Conservation (phyloP, 30 jellyfish, hydroid and myxozoan genomes). For the Aurelia sp. region DNA sequence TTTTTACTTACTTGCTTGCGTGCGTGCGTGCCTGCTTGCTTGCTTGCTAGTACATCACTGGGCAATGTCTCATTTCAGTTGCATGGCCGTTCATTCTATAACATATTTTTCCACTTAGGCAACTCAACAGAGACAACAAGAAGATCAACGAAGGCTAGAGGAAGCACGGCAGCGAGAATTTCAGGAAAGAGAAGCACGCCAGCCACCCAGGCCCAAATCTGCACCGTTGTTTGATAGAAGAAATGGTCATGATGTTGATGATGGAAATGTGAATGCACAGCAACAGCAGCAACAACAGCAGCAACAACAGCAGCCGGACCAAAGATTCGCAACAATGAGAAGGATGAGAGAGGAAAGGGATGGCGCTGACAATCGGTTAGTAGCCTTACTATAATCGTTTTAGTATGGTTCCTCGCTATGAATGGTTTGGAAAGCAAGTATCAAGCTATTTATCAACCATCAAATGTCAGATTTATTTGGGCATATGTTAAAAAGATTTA, state of each 20-base stretch:
- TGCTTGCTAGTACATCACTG: no score
- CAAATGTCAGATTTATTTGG: no score
- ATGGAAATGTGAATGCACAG: background rate
- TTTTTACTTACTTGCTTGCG: no score
- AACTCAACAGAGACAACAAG: constrained; percentile 38
- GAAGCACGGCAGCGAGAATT: constrained; percentile 73
- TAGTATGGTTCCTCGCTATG: no score
- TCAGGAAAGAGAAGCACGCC: constrained; percentile 77
- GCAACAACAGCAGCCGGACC: constrained; percentile 3
- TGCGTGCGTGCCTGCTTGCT: no score
- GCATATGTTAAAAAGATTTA: no score
- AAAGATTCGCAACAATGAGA: constrained; percentile 24
- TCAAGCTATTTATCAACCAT: no score
- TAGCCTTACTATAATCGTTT: no score
- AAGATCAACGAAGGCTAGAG: constrained; percentile 67
- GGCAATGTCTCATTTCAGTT: no score
- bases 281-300: no score
- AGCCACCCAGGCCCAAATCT: constrained; percentile 93
- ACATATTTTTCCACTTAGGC: background rate
- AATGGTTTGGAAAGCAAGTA: no score
- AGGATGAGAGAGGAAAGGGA: constrained; percentile 5
- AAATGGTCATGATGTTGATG: constrained; percentile 9
- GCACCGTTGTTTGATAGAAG: constrained; percentile 84
- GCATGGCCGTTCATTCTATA: no score
- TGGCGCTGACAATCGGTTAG: constrained; percentile 33